Evolutionary conservation across 2,113 vertebrate genomes (phyloP).

Genomic region (Chloroceryle aenea): DNA sequence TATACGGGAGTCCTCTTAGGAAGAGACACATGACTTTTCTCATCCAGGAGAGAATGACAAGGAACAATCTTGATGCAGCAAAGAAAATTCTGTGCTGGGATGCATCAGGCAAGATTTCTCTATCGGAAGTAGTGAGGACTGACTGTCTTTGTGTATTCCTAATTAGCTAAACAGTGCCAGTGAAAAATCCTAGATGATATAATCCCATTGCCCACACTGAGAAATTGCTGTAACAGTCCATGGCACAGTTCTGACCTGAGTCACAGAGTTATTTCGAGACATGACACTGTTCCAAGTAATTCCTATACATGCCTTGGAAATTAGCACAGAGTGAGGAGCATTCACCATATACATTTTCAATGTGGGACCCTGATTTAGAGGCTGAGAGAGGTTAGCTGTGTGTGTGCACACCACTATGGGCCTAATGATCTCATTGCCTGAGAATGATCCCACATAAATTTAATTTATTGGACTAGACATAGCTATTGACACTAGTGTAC

Average conservation of each 20-base stretch:
- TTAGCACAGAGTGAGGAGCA: neutral
- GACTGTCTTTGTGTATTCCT: neutral
- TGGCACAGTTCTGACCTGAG: neutral
- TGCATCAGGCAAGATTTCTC: neutral
- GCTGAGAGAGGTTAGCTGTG: neutral
- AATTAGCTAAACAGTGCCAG: neutral
- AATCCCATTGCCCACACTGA: neutral
- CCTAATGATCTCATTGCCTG: neutral
- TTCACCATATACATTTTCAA: neutral
- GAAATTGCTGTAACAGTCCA: neutral
- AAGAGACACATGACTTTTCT: neutral
- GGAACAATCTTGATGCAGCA: neutral
- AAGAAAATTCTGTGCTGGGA: neutral
- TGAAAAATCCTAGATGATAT: neutral
- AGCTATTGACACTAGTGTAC: neutral
- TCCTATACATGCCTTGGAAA: neutral
- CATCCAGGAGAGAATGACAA: neutral
- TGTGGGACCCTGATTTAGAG: neutral
- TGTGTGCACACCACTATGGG: neutral
- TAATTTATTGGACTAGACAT: neutral
- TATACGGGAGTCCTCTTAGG: neutral
- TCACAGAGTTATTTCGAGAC: neutral
- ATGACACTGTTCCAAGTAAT: neutral
- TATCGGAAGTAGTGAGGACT: neutral
- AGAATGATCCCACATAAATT: fast-evolving